A percentile compares a stretch with the other conserved stretches of the same genome.
Evolutionary conservation across 2,888 invertebrate genomes (phyloP).

Genomic region (Syritta pipiens): DNA sequence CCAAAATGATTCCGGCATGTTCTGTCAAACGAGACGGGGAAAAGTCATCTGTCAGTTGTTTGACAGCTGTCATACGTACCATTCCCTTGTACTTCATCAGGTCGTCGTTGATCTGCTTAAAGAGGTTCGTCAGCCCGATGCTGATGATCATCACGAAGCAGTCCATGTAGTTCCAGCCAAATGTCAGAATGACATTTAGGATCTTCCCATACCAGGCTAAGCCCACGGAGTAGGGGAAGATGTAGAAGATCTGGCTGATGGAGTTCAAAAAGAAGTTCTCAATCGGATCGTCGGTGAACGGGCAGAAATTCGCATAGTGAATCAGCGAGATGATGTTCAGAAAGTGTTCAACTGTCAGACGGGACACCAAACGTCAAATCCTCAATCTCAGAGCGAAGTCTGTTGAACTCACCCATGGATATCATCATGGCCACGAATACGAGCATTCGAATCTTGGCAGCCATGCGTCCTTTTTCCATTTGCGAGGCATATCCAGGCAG

Average conservation of each 20-base stretch:
- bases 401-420: constrained; percentile 78
- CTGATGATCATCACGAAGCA: constrained; percentile 87
- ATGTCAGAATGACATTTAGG: constrained; percentile 83
- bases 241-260: constrained; percentile 73
- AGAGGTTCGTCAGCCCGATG: constrained; percentile 84
- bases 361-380: background rate
- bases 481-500: constrained; percentile 75
- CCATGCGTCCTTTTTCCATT: constrained; percentile 75
- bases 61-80: constrained; percentile 76
- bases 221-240: constrained; percentile 72
- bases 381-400: background rate
- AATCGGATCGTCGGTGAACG: constrained; percentile 74
- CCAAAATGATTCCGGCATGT: constrained; percentile 79
- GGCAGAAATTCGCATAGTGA: constrained; percentile 74
- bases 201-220: constrained; percentile 75
- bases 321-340: constrained; percentile 75
- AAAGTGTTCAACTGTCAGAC: constrained; percentile 75
- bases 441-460: constrained; percentile 79
- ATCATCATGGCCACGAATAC: constrained; percentile 79
- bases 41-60: too few relatives aligned
- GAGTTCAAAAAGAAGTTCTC: constrained; percentile 74
- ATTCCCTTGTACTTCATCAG: constrained; percentile 80
- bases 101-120: constrained; percentile 82
- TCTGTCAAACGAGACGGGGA: constrained; percentile 70
- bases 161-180: constrained; percentile 88